These are phyloP conservation scores for Serranus cabrilla DNA, from an alignment of 2,797 vertebrate genomes.

Conservation along the genomic window DNA sequence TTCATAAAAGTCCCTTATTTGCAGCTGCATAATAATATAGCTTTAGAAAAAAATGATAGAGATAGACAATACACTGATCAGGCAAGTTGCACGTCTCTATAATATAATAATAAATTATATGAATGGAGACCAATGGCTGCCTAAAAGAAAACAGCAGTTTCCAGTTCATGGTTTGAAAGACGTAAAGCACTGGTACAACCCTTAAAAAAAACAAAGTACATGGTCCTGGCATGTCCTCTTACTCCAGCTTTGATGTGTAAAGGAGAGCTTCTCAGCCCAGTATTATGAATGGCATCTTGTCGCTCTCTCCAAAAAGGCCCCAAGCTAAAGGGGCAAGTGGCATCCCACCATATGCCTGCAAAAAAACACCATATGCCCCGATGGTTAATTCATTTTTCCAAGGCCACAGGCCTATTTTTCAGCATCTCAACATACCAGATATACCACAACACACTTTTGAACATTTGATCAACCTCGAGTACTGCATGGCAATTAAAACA, in stretches of 20 bases:
- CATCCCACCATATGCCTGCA: conserved; percentile 81
- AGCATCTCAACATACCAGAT: conserved; percentile 47
- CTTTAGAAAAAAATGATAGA: background rate
- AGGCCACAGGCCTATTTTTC: conserved; percentile 59
- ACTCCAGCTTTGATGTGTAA: conserved; percentile 37
- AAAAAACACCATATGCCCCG: conserved; percentile 82
- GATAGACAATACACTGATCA: background rate
- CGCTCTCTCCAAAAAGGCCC: conserved; percentile 68
- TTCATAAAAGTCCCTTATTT: background rate
- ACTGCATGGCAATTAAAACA: conserved; percentile 31
- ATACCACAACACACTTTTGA: conserved; percentile 38
- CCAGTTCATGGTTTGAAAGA: conserved; percentile 1
- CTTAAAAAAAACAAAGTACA: conserved; percentile 27
- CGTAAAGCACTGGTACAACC: background rate
- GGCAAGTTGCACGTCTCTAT: background rate
- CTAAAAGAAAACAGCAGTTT: background rate
- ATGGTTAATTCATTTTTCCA: conserved; percentile 81
- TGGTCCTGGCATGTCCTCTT: conserved; percentile 43
- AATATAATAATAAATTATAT: background rate
- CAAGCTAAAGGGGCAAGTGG: conserved; percentile 72
- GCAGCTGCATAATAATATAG: background rate
- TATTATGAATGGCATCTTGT: conserved; percentile 78
- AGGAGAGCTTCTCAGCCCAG: conserved; percentile 34
- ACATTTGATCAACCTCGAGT: conserved; percentile 50
- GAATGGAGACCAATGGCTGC: background rate